phyloP scores from a whole-genome alignment of 2,113 vertebrate genomes.

The Corynorhinus townsendii region DNA sequence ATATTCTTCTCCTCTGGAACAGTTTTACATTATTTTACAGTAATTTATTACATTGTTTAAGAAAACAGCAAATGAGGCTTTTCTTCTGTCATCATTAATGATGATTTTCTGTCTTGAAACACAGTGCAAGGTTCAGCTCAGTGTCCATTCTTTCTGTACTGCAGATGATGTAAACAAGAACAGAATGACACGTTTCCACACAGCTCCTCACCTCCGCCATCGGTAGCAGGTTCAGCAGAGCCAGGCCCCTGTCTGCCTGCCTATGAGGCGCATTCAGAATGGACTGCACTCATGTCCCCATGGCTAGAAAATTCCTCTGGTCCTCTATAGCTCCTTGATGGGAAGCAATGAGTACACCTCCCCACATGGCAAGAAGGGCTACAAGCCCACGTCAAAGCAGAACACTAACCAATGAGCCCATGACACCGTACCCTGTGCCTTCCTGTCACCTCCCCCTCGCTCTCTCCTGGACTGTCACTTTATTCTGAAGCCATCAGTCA shows the following conservation, averaged over 20 bases:
- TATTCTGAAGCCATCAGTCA: slow-evolving; percentile 57
- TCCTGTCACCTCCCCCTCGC: slow-evolving; percentile 41
- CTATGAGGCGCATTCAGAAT: not conserved
- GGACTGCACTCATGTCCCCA: not conserved
- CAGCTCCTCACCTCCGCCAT: accelerated
- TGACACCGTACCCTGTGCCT: not conserved
- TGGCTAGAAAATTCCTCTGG: not conserved
- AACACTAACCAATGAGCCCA: slow-evolving; percentile 2
- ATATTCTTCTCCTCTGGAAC: not conserved
- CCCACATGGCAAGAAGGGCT: not conserved
- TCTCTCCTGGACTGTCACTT: slow-evolving; percentile 58
- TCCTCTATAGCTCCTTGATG: not conserved
- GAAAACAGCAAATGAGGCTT: not conserved
- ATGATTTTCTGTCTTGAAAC: not conserved
- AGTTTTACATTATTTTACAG: not conserved
- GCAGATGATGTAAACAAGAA: not conserved
- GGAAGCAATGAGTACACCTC: accelerated
- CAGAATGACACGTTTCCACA: accelerated
- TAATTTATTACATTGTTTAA: not conserved
- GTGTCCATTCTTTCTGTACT: not conserved
- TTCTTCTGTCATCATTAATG: not conserved
- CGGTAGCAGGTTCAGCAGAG: not conserved
- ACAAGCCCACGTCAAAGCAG: not conserved
- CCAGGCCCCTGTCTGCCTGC: accelerated
- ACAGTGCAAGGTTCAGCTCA: not conserved